phyloP scores from a whole-genome alignment of 2,888 invertebrate genomes.

The Apotomis capreana region DNA sequence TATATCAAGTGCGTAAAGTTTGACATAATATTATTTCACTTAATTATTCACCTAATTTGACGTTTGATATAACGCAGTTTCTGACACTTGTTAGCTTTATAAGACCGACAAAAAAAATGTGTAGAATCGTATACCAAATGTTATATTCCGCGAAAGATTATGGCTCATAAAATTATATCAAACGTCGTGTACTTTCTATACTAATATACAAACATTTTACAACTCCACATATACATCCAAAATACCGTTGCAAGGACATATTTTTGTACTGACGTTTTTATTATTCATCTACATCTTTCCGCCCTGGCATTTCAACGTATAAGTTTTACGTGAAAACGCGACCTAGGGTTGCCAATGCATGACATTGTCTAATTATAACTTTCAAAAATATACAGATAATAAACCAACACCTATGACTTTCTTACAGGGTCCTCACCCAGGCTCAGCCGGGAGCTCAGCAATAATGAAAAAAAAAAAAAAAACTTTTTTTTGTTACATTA shows the following conservation, averaged over 20 bases:
- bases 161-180: not conserved
- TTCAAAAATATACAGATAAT: not conserved
- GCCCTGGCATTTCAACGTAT: too few relatives aligned
- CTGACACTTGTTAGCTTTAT: too few relatives aligned
- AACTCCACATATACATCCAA: not conserved
- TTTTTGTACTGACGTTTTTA: not conserved
- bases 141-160: not conserved
- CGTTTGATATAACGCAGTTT: not conserved
- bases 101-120: too few relatives aligned
- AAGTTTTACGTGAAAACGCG: not conserved
- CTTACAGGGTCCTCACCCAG: not conserved
- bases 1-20: not conserved
- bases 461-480: too few relatives aligned
- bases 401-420: not conserved
- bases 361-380: not conserved
- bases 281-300: too few relatives aligned
- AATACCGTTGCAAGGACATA: not conserved
- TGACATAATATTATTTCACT: not conserved
- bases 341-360: too few relatives aligned
- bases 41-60: not conserved
- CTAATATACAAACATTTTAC: not conserved
- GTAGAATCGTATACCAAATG: not conserved
- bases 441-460: too few relatives aligned
- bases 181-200: not conserved
- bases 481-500: too few relatives aligned